A percentile compares a stretch with the other conserved stretches of the same genome.
Conservation (phyloP, 2,888 invertebrate genomes). For the Phymatocera aterrima region DNA sequence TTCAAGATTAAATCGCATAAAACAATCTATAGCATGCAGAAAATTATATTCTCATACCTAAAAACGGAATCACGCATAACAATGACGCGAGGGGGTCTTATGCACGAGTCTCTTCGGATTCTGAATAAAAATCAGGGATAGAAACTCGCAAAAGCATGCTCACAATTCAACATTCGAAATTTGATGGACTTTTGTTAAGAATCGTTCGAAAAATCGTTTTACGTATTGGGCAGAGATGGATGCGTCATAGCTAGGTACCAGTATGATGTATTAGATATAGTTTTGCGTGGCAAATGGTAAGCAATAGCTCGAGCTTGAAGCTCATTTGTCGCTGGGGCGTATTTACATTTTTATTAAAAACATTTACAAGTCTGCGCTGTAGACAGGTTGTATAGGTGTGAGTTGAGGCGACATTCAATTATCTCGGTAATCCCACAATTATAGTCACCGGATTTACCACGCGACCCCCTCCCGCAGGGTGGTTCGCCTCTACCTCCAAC, state of each 20-base stretch:
- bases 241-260: not conserved
- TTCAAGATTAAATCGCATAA: not conserved
- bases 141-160: no score
- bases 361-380: constrained; percentile 57
- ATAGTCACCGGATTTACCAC: constrained; percentile 71
- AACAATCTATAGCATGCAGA: no score
- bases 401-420: constrained; percentile 78
- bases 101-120: no score
- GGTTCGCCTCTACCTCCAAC: constrained; percentile 24
- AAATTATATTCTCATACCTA: no score
- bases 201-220: not conserved
- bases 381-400: constrained; percentile 51
- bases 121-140: no score
- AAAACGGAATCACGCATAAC: no score
- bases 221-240: not conserved
- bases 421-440: constrained; percentile 83
- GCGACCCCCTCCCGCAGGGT: constrained; percentile 49
- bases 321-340: constrained; percentile 48
- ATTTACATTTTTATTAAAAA: constrained; percentile 64
- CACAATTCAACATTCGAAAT: no score
- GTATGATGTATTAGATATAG: not conserved
- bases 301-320: constrained; percentile 41
- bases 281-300: not conserved
- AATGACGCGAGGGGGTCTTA: no score
- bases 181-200: no score